Evolutionary conservation across 1,140 invertebrate species (phyloP).

Genomic region (Trichonephila clavata): DNA sequence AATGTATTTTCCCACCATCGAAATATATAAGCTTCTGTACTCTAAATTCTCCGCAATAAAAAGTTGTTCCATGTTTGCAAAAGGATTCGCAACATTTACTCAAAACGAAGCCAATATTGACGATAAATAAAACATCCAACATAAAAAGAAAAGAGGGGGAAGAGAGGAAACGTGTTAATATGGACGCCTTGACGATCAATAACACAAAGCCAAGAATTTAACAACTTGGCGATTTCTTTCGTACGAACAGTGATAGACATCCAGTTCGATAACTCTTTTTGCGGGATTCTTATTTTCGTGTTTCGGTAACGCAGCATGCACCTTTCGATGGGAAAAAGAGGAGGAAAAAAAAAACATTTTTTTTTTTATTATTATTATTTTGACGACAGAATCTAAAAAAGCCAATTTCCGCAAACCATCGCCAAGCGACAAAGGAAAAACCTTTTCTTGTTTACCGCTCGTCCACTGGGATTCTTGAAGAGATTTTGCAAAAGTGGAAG

Average conservation of each 20-base stretch:
- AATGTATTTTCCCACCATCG: no score
- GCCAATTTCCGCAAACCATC: constrained; percentile 20
- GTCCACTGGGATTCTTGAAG: neutral
- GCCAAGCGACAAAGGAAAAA: constrained; percentile 24
- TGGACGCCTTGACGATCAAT: neutral
- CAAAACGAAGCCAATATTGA: no score
- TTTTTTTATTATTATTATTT: neutral
- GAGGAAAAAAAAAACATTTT: neutral
- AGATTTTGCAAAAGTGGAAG: neutral
- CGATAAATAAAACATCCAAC: neutral
- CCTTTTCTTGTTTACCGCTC: neutral
- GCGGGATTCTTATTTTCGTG: constrained; percentile 1
- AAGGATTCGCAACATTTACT: no score
- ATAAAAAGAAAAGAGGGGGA: neutral
- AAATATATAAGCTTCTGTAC: no score
- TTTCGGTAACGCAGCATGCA: neutral
- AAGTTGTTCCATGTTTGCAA: no score
- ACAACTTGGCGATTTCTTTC: neutral
- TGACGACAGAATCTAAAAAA: constrained; percentile 13
- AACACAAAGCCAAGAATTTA: neutral
- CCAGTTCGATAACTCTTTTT: neutral
- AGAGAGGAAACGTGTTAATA: no score
- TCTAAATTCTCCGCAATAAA: no score
- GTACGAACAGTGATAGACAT: neutral
- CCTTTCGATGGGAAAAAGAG: neutral